phyloP scores from a whole-genome alignment of 1,140 invertebrate genomes.

The Solen grandis region DNA sequence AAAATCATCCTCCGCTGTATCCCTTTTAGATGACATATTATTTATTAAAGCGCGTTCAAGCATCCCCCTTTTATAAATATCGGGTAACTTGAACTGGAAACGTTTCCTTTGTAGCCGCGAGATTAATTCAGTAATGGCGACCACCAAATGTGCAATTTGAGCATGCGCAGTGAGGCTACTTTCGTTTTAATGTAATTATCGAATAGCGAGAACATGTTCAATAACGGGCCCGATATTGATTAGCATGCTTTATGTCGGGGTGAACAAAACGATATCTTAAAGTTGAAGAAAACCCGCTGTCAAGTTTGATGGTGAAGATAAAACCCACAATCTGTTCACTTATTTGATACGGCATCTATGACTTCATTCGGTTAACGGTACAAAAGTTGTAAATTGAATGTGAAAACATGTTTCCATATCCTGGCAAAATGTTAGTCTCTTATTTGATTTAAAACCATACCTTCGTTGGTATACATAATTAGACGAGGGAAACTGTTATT shows the following conservation, averaged over 20 bases:
- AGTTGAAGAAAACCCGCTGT: slow-evolving; percentile 48
- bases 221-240: slow-evolving; percentile 19
- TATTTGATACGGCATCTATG: slow-evolving; percentile 26
- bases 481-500: too few relatives aligned
- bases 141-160: slow-evolving; percentile 63
- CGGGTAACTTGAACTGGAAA: slow-evolving; percentile 45
- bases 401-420: too few relatives aligned
- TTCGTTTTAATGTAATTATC: slow-evolving; percentile 50
- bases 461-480: too few relatives aligned
- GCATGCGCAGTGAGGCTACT: slow-evolving; percentile 61
- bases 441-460: too few relatives aligned
- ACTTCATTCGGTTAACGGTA: too few relatives aligned
- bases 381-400: too few relatives aligned
- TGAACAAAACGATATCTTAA: slow-evolving; percentile 36
- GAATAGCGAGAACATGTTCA: not conserved
- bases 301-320: slow-evolving; percentile 49
- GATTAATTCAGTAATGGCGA: slow-evolving; percentile 55
- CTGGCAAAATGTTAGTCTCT: too few relatives aligned
- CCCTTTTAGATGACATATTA: slow-evolving; percentile 39
- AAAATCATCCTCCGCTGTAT: not conserved
- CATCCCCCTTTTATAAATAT: slow-evolving; percentile 50
- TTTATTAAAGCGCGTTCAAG: slow-evolving; percentile 47
- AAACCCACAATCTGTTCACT: slow-evolving; percentile 48
- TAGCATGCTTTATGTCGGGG: slow-evolving; percentile 25
- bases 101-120: slow-evolving; percentile 45